Conservation (phyloP, 2,888 invertebrate genomes). For the Drosophila anomalata region DNA sequence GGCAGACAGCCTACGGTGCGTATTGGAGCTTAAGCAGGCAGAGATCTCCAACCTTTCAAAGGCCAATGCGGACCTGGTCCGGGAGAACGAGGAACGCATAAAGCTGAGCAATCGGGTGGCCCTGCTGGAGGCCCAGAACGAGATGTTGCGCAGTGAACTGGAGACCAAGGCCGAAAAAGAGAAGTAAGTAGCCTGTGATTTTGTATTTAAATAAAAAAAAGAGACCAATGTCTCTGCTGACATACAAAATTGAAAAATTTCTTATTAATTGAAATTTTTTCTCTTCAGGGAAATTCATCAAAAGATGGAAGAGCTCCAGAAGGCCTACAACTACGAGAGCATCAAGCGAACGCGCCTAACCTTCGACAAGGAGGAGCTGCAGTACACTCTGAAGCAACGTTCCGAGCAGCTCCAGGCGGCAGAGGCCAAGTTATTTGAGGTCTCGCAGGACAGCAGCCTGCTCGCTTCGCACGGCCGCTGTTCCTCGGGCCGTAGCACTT, state of each 20-base stretch:
- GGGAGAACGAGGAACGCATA: slow-evolving; percentile 90
- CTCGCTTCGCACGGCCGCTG: slow-evolving; percentile 39
- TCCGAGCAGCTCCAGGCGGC: slow-evolving; percentile 87
- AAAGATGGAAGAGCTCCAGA: slow-evolving; percentile 90
- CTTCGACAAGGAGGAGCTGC: slow-evolving; percentile 94
- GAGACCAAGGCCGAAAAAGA: slow-evolving; percentile 87
- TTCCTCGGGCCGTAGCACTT: slow-evolving; percentile 53
- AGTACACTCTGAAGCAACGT: slow-evolving; percentile 93
- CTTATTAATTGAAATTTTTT: slow-evolving; percentile 12
- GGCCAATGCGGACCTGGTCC: slow-evolving; percentile 88
- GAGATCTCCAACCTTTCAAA: slow-evolving; percentile 92
- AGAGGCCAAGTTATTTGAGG: slow-evolving; percentile 78
- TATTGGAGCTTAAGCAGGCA: slow-evolving; percentile 93
- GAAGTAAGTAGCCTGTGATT: slow-evolving; percentile 85
- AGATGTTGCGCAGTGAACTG: slow-evolving; percentile 89
- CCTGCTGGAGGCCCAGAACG: slow-evolving; percentile 91
- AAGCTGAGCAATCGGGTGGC: slow-evolving; percentile 90
- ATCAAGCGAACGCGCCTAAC: slow-evolving; percentile 91
- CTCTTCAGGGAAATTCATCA: slow-evolving; percentile 86
- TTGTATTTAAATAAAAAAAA: not conserved
- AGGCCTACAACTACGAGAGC: slow-evolving; percentile 90
- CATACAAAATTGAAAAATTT: not conserved
- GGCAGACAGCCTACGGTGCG: slow-evolving; percentile 92
- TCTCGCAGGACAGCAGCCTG: slow-evolving; percentile 57
- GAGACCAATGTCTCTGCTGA: not conserved